Evolutionary conservation across 2,888 invertebrate species (phyloP).

Genomic region (Drosophila paranaensis): DNA sequence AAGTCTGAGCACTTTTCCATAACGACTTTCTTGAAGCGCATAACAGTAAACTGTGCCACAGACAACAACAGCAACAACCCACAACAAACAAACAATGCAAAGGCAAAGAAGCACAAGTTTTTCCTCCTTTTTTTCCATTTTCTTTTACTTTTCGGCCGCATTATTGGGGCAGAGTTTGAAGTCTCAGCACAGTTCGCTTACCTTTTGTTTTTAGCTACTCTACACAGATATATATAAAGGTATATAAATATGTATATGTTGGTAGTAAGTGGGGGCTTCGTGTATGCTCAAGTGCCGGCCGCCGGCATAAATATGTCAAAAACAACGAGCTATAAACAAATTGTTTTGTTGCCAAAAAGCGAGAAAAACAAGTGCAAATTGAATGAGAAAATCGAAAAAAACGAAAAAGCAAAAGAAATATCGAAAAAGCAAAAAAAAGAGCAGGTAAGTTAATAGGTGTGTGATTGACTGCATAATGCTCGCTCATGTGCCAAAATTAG

Average conservation of each 20-base stretch:
- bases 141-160: constrained; percentile 11
- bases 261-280: constrained; percentile 27
- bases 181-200: constrained; percentile 21
- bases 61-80: constrained; percentile 50
- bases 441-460: not conserved
- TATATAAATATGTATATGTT: not conserved
- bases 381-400: constrained; percentile 45
- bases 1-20: constrained; percentile 49
- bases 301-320: constrained; percentile 80
- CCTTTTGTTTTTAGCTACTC: constrained; percentile 35
- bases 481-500: not conserved
- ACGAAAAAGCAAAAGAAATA: constrained; percentile 22
- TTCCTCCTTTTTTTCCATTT: constrained; percentile 41
- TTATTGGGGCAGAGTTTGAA: constrained; percentile 13
- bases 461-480: not conserved
- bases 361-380: constrained; percentile 56
- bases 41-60: constrained; percentile 72
- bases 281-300: constrained; percentile 61
- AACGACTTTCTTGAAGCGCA: constrained; percentile 48
- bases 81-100: constrained; percentile 25
- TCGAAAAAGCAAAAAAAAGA: constrained; percentile 23
- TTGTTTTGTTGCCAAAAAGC: constrained; percentile 67
- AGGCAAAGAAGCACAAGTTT: constrained; percentile 26
- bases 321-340: constrained; percentile 76
- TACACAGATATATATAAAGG: not conserved